Evolutionary conservation across 2,888 invertebrate species (phyloP).

Genomic region (Dinocampus coccinellae): DNA sequence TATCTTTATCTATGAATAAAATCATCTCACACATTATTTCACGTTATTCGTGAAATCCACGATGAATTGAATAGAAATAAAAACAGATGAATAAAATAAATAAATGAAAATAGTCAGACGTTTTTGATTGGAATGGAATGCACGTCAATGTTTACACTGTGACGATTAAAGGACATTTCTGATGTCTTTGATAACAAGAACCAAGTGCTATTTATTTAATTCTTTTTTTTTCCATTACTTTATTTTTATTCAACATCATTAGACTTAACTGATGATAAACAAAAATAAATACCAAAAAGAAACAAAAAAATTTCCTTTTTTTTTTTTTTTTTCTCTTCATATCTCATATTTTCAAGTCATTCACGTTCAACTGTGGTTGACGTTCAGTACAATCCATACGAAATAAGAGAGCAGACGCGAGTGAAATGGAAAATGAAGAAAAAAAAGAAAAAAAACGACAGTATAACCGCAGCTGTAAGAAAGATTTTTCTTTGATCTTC

Average conservation of each 20-base stretch:
- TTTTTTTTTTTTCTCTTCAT: not conserved
- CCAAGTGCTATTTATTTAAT: not conserved
- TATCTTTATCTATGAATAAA: too few species aligned
- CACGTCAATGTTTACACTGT: constrained; percentile 26
- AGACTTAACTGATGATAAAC: not conserved
- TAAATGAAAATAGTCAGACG: too few species aligned
- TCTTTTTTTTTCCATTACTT: not conserved
- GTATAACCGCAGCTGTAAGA: not conserved
- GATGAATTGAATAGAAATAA: too few species aligned
- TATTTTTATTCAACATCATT: too few species aligned
- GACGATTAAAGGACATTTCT: constrained; percentile 28
- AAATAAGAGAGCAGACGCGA: not conserved
- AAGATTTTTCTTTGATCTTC: not conserved
- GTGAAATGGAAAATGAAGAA: not conserved
- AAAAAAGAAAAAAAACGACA: not conserved
- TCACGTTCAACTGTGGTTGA: not conserved
- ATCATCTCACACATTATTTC: too few species aligned
- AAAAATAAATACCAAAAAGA: too few species aligned
- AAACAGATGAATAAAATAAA: too few species aligned
- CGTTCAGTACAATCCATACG: too few species aligned
- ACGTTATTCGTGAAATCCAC: constrained; percentile 38
- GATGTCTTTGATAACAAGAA: constrained; percentile 19
- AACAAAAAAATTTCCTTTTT: too few species aligned
- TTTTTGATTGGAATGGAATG: not conserved
- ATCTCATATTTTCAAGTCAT: not conserved